A percentile compares a stretch with the other conserved stretches of the same genome.
These are phyloP conservation scores for Macrocentrus cingulum DNA, from an alignment of 1,140 invertebrate species.

Conservation along the genomic window DNA sequence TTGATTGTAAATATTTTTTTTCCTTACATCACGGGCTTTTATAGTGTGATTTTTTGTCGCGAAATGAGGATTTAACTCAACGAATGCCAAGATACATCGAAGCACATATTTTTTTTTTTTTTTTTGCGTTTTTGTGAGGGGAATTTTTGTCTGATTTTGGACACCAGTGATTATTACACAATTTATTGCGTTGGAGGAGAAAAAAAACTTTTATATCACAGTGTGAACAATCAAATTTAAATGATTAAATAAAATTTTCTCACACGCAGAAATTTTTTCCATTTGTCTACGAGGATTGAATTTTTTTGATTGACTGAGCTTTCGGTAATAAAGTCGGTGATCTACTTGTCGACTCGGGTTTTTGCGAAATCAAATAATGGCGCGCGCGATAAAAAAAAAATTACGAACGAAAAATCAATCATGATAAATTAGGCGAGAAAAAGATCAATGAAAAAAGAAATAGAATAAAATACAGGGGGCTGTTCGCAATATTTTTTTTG, in stretches of 20 bases:
- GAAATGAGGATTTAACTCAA: no score
- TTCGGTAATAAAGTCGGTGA: neutral
- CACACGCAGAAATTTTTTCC: conserved; percentile 21
- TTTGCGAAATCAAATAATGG: neutral
- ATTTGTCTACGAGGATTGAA: conserved; percentile 37
- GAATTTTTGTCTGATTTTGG: no score
- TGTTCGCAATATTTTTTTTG: conserved; percentile 29
- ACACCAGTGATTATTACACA: neutral
- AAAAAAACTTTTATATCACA: conserved; percentile 9
- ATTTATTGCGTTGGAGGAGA: no score
- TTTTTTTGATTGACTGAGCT: conserved; percentile 14
- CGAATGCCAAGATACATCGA: no score
- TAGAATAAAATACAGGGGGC: conserved; percentile 30
- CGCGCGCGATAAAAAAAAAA: no score
- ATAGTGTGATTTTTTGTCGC: no score
- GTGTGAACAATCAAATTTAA: conserved; percentile 6
- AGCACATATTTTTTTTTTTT: neutral
- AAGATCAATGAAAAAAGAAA: conserved; percentile 16
- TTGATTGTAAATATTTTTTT: no score
- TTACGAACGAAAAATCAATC: neutral
- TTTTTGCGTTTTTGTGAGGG: neutral
- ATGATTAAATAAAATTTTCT: neutral
- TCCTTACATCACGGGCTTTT: no score
- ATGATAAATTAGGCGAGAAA: neutral
- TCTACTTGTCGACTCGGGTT: neutral